Base-by-base conservation (phyloP, 2,797 vertebrate species). In the Cirrhinus molitorella region DNA sequence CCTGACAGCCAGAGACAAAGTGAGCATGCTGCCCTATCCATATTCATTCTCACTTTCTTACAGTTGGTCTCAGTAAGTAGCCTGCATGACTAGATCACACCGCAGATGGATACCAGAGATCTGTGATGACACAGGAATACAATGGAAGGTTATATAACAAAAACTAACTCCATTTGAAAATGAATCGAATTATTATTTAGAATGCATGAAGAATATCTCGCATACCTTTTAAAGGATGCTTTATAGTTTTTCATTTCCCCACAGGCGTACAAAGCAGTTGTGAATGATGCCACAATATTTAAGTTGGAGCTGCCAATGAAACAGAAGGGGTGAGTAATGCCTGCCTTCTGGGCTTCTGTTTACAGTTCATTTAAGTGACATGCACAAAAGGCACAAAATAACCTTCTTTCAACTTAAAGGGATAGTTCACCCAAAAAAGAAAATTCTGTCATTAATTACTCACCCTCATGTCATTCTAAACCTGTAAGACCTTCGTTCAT, bases 281-380 rank as follows among this genome's bases (percentile, higher is more conserved):
- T 99, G 91, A 99, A 99, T 81, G 98, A 99, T 88, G 98, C 98
- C 91, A 99, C 98, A 12, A 99, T 99, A 95, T 99, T 99, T 95
- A 99, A 99, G 94, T 94, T 99, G 94, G 98, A 99, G 91, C 96
- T 99, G 86, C 98, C 98, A 65, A 87, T 98, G 96, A 99, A 99
- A 91, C 98, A 99, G 91, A 99, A 99, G 92, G 98, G 98, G 98
- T 99, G 92, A 97, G 97, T 79, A 28, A 83, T 23, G 23, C 3
- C 11, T 78, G 28, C 43, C 25, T 9, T 71, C 7, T 55, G 3
- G 53, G 7, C 71, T 77, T 67, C 17, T 75, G 6, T 63, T 63
- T 17, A 53, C 2, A 43, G n/a, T 59, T 12, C 57, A 59, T 59
- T 59, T 59, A 5, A 59, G 23, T 68, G 49, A 43, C 40, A 72